Conservation (phyloP, 2,888 invertebrate species). For the Panzeria rudis region DNA sequence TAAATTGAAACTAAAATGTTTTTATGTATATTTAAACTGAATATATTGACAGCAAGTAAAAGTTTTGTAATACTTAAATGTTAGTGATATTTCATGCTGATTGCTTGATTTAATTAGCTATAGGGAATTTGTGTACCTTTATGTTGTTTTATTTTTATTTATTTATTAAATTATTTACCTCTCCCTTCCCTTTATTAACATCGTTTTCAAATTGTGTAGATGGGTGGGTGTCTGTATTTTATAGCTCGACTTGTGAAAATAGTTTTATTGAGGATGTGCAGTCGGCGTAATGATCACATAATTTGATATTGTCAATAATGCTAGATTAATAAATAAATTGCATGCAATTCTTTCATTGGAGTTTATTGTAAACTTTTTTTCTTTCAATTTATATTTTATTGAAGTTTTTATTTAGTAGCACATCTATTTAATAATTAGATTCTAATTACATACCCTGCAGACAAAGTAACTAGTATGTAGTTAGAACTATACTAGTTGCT, state of each 20-base stretch:
- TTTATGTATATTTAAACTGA: background rate
- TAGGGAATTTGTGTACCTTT: constrained; percentile 45
- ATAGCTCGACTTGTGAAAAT: constrained; percentile 2
- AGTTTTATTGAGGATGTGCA: constrained; percentile 18
- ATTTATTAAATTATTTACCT: constrained; percentile 17
- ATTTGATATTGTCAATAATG: constrained; percentile 64
- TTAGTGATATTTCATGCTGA: constrained; percentile 81
- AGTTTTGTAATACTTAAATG: constrained; percentile 14
- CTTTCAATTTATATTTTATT: constrained; percentile 1
- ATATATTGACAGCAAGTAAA: constrained; percentile 58
- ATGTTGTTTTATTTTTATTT: constrained; percentile 17
- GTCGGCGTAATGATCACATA: constrained; percentile 57
- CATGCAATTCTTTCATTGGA: constrained; percentile 70
- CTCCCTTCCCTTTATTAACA: constrained; percentile 13
- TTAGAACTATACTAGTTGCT: too few relatives aligned
- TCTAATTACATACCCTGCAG: too few relatives aligned
- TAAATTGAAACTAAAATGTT: constrained; percentile 62
- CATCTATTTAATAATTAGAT: background rate
- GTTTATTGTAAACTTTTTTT: constrained; percentile 6
- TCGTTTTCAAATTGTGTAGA: constrained; percentile 14
- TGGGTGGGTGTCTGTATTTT: constrained; percentile 17
- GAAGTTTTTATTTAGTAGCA: background rate
- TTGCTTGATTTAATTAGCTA: constrained; percentile 80
- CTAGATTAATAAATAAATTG: constrained; percentile 54
- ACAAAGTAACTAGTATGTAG: too few relatives aligned